Evolutionary conservation across 2,797 vertebrate genomes (phyloP), one percentile per base, ranked within the genome.

Genomic region (Myripristis murdjan): DNA sequence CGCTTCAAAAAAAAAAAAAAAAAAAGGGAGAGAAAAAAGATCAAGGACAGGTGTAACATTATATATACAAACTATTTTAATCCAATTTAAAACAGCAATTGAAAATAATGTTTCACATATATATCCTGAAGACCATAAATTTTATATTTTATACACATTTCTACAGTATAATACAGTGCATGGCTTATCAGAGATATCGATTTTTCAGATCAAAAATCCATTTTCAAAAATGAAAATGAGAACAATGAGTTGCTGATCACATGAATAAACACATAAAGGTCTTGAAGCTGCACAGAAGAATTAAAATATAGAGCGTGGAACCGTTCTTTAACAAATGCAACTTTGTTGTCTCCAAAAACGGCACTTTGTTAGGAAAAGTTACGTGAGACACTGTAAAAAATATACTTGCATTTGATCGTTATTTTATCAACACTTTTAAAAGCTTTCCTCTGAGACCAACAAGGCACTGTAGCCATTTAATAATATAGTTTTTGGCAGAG

Each of bases 401-500:
- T 92, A 91, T 79, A 90, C 84, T 82, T 87, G 82, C 72, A 84
- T 92, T 88, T 72, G 43, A 73, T 62, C 66, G 81, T 82, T 79
- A 58, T 51, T 78, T 65, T 59, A 67, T 71, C 64, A 73, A 71
- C 59, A 75, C 74, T 74, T 77, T 46, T 64, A 81, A 87, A 79
- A 79, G 56, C 72, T 84, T 91, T 90, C 81, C 83, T 90, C 88
- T 88, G 84, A 91, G 88, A 90, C 69, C 39, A 59, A 78, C 74
- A 94, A 94, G 93, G 92, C 93, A 93, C 93, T 86, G 83, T 64
- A 76, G 79, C 83, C 77, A 64, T 87, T 86, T 83, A 44, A 73
- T 73, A 55, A 70, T 57, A 62, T 75, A 59, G 48, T 61, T 85
- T 88, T 91, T 92, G 88, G 90, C 91, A 92, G 78, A 83, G 67